Evolutionary conservation across 30 jellyfish, hydroid and myxozoan genomes (phyloP).

Genomic region (Euphysa ruthae): DNA sequence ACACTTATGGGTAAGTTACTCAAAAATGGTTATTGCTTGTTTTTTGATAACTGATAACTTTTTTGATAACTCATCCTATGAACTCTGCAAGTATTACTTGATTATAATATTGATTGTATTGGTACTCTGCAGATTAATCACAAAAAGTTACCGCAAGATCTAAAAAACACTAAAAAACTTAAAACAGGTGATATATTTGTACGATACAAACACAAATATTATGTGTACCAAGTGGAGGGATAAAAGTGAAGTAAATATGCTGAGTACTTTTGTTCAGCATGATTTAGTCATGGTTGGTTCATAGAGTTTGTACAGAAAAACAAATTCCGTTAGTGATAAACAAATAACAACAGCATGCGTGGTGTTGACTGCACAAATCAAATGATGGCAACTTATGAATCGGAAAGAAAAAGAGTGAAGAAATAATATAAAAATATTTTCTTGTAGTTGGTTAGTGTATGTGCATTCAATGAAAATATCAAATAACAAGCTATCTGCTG

Average conservation of each 20-base stretch:
- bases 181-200: neutral
- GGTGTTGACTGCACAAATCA: neutral
- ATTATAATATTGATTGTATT: neutral
- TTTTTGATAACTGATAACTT: neutral
- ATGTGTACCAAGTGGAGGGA: constrained; percentile 12
- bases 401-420: neutral
- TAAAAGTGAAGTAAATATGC: neutral
- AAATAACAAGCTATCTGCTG: neutral
- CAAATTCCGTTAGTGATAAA: neutral
- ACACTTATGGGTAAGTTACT: neutral
- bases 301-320: neutral
- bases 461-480: neutral
- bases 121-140: neutral
- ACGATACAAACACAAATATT: neutral
- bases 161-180: neutral
- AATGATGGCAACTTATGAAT: neutral
- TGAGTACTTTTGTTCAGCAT: neutral
- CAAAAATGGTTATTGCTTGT: neutral
- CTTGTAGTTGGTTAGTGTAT: neutral
- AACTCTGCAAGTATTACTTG: neutral
- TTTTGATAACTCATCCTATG: neutral
- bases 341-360: neutral
- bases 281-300: neutral
- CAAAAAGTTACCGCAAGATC: no score
- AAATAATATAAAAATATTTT: neutral